phyloP scores from a whole-genome alignment of 2,797 vertebrate species.

The Darevskia mixta region DNA sequence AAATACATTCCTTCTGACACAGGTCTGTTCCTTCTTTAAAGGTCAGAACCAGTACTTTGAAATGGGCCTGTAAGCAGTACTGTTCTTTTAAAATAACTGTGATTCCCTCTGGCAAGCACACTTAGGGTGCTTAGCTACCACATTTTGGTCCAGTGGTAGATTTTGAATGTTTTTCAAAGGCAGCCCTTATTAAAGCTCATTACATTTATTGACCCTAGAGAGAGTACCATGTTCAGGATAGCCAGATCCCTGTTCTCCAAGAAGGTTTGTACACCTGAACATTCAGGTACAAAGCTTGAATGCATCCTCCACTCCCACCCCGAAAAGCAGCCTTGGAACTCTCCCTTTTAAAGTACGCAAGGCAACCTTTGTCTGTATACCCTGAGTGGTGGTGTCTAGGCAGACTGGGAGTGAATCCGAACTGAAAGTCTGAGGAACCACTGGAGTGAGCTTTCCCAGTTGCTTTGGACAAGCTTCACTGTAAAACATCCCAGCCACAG shows the following conservation, averaged over 20 bases:
- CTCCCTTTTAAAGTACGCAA: not conserved
- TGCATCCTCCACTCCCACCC: not conserved
- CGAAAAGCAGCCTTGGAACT: not conserved
- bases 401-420: not conserved
- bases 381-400: not conserved
- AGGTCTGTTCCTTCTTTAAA: not conserved
- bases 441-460: not conserved
- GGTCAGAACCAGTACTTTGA: not conserved
- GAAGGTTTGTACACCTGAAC: not conserved
- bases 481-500: not conserved
- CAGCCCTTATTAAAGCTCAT: not conserved
- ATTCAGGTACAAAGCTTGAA: not conserved
- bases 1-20: not conserved
- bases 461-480: not conserved
- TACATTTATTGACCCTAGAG: not conserved
- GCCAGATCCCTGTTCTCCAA: not conserved
- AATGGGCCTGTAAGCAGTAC: not conserved
- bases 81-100: not conserved
- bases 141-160: not conserved
- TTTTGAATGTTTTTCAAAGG: not conserved
- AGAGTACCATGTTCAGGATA: not conserved
- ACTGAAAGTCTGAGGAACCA: no score
- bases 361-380: not conserved
- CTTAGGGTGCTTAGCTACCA: not conserved
- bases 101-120: not conserved